Percentiles rank a stretch among this genome's conserved stretches.
Evolutionary conservation across 2,888 invertebrate genomes (phyloP).

Genomic region (Cistogaster globosa): DNA sequence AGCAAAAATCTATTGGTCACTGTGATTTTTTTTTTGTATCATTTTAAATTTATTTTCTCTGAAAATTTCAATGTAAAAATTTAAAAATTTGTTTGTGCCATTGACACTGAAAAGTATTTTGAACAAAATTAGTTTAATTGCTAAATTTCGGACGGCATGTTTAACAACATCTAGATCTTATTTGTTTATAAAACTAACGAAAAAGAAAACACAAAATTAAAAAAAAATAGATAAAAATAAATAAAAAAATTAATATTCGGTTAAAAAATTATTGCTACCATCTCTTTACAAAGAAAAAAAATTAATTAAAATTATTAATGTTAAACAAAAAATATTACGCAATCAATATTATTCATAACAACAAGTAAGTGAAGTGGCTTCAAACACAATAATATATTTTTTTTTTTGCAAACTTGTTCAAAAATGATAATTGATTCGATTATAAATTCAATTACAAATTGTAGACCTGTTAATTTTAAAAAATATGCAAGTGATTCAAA

Average conservation of each 20-base stretch:
- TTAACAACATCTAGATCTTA: slow-evolving; percentile 33
- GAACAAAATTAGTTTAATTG: slow-evolving; percentile 69
- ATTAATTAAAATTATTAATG: slow-evolving; percentile 25
- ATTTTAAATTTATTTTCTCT: slow-evolving; percentile 31
- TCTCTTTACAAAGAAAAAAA: background rate
- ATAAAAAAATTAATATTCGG: background rate
- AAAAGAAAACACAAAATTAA: slow-evolving; percentile 19
- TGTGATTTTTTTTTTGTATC: slow-evolving; percentile 5
- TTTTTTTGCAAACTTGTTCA: background rate
- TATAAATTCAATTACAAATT: slow-evolving; percentile 13
- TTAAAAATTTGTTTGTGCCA: slow-evolving; percentile 63
- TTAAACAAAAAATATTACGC: slow-evolving; percentile 6
- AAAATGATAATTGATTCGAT: slow-evolving; percentile 15
- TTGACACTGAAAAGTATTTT: slow-evolving; percentile 74
- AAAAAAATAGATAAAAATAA: slow-evolving; percentile 12
- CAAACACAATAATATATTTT: background rate
- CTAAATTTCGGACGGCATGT: slow-evolving; percentile 70
- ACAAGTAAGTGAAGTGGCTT: slow-evolving; percentile 44
- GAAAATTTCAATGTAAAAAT: slow-evolving; percentile 53
- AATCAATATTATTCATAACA: slow-evolving; percentile 12
- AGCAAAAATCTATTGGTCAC: slow-evolving; percentile 28
- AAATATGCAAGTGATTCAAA: slow-evolving; percentile 8
- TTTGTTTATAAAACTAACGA: slow-evolving; percentile 51
- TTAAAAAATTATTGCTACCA: background rate
- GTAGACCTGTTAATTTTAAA: slow-evolving; percentile 16